Evolutionary conservation across 2,113 vertebrate genomes (phyloP), one percentile per base, ranked within the genome.

Genomic region (Calyptommatus sinebrachiatus): DNA sequence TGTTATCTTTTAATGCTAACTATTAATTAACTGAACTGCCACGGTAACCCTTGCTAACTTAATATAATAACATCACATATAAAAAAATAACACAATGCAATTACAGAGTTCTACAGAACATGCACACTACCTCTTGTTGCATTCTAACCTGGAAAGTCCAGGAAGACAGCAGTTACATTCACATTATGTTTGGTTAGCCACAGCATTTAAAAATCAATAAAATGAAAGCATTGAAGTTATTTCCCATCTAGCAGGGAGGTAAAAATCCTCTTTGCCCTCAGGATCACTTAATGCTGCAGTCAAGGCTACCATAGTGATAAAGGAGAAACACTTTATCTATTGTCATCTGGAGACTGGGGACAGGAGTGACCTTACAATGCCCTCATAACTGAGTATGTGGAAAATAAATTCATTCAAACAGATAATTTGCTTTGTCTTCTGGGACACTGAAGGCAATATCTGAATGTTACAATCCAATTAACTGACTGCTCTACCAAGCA

Each of bases 151-250:
- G 67, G 61, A 60, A 77, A 45, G 78, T 41, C 79, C 31, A 70
- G 28, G 76, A 69, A 29, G 53, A 63, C 76, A 87, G 72, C 76
- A 85, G 57, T 90, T 83, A 26, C 78, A 61, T 77, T 20, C 50
- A 81, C 57, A 89, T 66, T 29, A 80, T 28, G 46, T 83, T 83
- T 78, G 79, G 71, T 81, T 83, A 84, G 20, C 75, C 28, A 80
- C 73, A 74, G n/a, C 76, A 18, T 78, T 18, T 76, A 65, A 88
- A 84, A 91, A 79, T 85, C 77, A 82, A 65, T 87, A 86, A 84
- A 62, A 4, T 65, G 28, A 74, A 85, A 46, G 50, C 45, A 71
- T 0, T 48, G 57, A 85, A 50, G 35, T 5, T 73, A 57, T 22
- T 85, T 73, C 76, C 45, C 16, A 68, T 3, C n/a, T 48, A 74